These are phyloP conservation scores for Oasisia sp. DNA, from an alignment of 2,888 invertebrate genomes.

Conservation along the genomic window DNA sequence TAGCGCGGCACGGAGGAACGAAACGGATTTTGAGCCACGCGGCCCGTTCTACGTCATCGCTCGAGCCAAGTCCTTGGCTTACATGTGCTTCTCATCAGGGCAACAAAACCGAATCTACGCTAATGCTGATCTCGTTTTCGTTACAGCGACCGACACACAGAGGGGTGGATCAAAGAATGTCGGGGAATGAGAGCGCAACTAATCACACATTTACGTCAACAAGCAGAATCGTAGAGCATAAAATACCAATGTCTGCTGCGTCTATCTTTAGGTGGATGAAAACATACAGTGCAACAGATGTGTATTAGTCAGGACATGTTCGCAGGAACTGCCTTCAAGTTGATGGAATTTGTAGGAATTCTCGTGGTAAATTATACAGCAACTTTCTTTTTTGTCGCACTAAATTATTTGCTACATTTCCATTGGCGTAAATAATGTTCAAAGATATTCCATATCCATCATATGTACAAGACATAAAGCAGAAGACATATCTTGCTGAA, in stretches of 20 bases:
- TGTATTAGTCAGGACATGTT: not conserved
- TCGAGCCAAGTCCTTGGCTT: not conserved
- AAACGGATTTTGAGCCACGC: not conserved
- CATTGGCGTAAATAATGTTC: not conserved
- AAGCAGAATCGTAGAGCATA: not conserved
- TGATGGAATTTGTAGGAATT: not conserved
- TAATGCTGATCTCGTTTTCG: not conserved
- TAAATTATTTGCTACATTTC: not conserved
- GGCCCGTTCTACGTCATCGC: not conserved
- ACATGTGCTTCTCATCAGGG: not conserved
- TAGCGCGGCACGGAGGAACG: not conserved
- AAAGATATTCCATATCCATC: not conserved
- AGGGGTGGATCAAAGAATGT: not conserved
- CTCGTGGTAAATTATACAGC: not conserved
- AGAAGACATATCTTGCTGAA: not conserved
- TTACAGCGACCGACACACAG: not conserved
- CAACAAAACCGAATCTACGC: not conserved
- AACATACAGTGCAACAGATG: not conserved
- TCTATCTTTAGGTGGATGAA: not conserved
- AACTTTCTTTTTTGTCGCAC: not conserved
- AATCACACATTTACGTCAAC: not conserved
- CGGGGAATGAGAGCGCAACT: not conserved
- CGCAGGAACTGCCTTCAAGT: not conserved
- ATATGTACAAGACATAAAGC: not conserved
- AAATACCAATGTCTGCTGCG: not conserved